Evolutionary conservation across 1,140 invertebrate genomes (phyloP).

Genomic region (Gonioctena quinquepunctata): DNA sequence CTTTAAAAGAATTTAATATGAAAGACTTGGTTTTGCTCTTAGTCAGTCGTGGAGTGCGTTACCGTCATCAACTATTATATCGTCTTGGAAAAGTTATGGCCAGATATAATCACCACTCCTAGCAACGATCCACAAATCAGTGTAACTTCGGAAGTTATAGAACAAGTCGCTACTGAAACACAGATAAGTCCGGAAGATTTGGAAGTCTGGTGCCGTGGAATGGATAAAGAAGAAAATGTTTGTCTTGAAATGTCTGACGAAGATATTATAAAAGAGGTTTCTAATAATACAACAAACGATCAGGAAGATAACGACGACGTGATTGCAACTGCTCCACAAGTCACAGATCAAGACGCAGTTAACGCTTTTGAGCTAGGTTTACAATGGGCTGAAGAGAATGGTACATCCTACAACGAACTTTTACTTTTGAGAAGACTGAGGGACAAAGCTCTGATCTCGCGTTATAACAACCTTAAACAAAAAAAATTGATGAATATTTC

Average conservation of each 20-base stretch:
- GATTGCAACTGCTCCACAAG: conserved; percentile 41
- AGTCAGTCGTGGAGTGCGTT: conserved; percentile 47
- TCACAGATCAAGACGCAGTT: conserved; percentile 42
- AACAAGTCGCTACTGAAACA: conserved; percentile 28
- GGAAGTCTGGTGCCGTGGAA: conserved; percentile 26
- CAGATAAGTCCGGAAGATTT: conserved; percentile 24
- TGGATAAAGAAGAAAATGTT: conserved; percentile 28
- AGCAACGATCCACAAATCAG: conserved; percentile 28
- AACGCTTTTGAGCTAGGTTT: conserved; percentile 48
- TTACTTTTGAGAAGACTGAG: conserved; percentile 50
- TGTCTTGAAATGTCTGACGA: conserved; percentile 21
- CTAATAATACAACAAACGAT: conserved; percentile 27
- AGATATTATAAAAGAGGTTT: conserved; percentile 29
- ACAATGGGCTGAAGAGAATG: conserved; percentile 51
- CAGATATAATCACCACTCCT: conserved; percentile 44
- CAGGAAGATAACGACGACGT: conserved; percentile 41
- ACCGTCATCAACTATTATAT: conserved; percentile 49
- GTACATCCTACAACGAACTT: conserved; percentile 47
- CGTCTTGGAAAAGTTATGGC: conserved; percentile 48
- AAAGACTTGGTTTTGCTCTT: conserved; percentile 34
- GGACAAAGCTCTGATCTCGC: conserved; percentile 47
- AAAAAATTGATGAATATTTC: conserved; percentile 43
- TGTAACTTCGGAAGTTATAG: conserved; percentile 26
- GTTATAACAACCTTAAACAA: conserved; percentile 44
- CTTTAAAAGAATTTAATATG: conserved; percentile 39